Percentiles rank a stretch among this genome's conserved stretches.
Evolutionary conservation across 2,797 vertebrate genomes (phyloP).

Genomic region (Thunnus albacares): DNA sequence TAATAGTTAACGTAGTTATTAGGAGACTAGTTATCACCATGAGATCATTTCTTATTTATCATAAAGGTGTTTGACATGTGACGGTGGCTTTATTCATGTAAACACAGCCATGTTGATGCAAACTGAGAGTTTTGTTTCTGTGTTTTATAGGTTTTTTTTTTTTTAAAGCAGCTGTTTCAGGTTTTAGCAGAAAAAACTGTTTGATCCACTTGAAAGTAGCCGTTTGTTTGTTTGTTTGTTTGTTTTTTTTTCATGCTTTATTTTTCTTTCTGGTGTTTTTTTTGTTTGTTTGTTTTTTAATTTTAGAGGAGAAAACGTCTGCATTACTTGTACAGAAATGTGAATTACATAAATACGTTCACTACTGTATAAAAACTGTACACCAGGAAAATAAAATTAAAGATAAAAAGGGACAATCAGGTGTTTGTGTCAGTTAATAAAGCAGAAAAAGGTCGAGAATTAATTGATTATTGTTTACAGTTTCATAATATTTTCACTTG

Average conservation of each 20-base stretch:
- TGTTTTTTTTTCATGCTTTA: constrained; percentile 11
- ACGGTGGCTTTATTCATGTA: constrained; percentile 28
- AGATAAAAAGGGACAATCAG: constrained; percentile 24
- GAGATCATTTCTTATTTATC: constrained; percentile 21
- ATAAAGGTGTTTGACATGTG: constrained; percentile 49
- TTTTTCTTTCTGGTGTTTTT: neutral
- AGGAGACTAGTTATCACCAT: neutral
- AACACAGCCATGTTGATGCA: constrained; percentile 19
- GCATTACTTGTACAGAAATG: constrained; percentile 58
- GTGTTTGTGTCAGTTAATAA: constrained; percentile 2
- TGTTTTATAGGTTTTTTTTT: constrained; percentile 13
- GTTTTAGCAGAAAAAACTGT: constrained; percentile 30
- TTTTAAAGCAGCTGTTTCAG: constrained; percentile 46
- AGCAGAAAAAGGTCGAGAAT: neutral
- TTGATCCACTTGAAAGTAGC: constrained; percentile 5
- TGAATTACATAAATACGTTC: constrained; percentile 41
- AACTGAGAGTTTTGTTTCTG: constrained; percentile 7
- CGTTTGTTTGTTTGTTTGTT: constrained; percentile 2
- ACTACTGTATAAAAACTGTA: constrained; percentile 40
- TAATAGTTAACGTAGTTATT: constrained; percentile 27
- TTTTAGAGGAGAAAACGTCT: constrained; percentile 27
- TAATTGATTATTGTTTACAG: neutral
- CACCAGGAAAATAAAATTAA: constrained; percentile 44
- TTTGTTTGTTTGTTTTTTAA: neutral
- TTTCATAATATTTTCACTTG: neutral